phyloP scores from a whole-genome alignment of 2,888 invertebrate genomes.

The Phortica okadai region DNA sequence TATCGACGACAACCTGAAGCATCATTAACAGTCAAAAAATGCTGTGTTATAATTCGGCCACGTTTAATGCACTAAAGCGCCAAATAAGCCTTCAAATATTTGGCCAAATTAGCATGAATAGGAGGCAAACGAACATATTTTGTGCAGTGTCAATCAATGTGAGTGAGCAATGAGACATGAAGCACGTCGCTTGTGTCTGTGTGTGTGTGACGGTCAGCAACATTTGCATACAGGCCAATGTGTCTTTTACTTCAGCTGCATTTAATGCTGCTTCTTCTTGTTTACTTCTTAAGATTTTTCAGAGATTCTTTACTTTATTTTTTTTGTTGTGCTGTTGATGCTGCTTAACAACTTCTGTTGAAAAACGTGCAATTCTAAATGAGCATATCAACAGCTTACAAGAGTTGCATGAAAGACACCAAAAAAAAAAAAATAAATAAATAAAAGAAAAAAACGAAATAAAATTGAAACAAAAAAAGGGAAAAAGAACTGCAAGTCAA shows the following conservation, averaged over 20 bases:
- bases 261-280: slow-evolving; percentile 12
- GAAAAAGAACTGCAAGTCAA: slow-evolving; percentile 31
- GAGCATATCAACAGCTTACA: slow-evolving; percentile 70
- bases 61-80: slow-evolving; percentile 19
- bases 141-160: slow-evolving; percentile 6
- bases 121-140: background rate
- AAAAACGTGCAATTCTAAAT: slow-evolving; percentile 72
- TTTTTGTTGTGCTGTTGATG: slow-evolving; percentile 7
- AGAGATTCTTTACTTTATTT: slow-evolving; percentile 1
- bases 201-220: slow-evolving; percentile 29
- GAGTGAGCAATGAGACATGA: background rate
- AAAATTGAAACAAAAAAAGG: slow-evolving; percentile 32
- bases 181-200: slow-evolving; percentile 26
- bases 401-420: slow-evolving; percentile 42
- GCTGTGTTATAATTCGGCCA: background rate
- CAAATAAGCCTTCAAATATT: slow-evolving; percentile 25
- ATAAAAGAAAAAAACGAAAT: slow-evolving; percentile 33
- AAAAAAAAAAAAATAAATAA: slow-evolving; percentile 32
- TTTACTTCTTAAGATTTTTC: slow-evolving; percentile 33
- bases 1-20: background rate
- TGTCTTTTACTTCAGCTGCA: slow-evolving; percentile 39
- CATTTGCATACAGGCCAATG: slow-evolving; percentile 54
- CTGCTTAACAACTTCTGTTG: slow-evolving; percentile 67
- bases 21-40: background rate
- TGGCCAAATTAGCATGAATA: background rate